Evolutionary conservation across 1,140 invertebrate species (phyloP), one percentile per base, ranked within the genome.

Genomic region (Hyles vespertilio): DNA sequence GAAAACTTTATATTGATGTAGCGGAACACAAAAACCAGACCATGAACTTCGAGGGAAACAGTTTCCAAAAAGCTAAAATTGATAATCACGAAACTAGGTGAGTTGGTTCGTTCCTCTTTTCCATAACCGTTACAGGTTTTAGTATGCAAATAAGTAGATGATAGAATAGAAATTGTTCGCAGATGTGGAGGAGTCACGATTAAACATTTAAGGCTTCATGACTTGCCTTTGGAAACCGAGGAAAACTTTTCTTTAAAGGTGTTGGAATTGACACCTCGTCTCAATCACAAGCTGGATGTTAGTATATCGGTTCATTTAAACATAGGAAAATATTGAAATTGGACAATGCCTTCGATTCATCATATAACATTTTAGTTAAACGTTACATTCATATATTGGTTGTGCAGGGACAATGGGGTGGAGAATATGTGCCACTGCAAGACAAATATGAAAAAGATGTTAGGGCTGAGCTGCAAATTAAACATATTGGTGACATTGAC

Each of bases 171-270:
- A 36, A 4, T 4, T 36, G 36, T 43, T 64, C 63, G 45, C 50
- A 76, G 72, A 32, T 74, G 72, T 59, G 67, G 66, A 1, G 74
- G 74, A 36, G 55, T 72, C 11, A 34, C 55, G 3, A 34, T 74
- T 8, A 56, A 70, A 10, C 55, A 64, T 34, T 53, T 72, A 2
- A 61, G 49, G 49, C 71, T 68, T 45, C 58, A 56, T 32, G 55
- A 65, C 49, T 49, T 70, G 44, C 56, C 65, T 22, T 45, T 46
- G 3, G 3, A 57, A 2, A 53, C 7, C 40, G 3, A 50, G 36
- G 50, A 51, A 3, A 34, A 49, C 3, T 34, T 69, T n/a, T n/a
- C 43, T 32, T 53, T 71, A 12, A 73, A 73, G 12, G 11, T 57
- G 5, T 45, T 65, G 34, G 61, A 70, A 36, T 71, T 70, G 36